Base-by-base conservation (phyloP, 2,888 invertebrate species). In the Megastigmus dorsalis region DNA sequence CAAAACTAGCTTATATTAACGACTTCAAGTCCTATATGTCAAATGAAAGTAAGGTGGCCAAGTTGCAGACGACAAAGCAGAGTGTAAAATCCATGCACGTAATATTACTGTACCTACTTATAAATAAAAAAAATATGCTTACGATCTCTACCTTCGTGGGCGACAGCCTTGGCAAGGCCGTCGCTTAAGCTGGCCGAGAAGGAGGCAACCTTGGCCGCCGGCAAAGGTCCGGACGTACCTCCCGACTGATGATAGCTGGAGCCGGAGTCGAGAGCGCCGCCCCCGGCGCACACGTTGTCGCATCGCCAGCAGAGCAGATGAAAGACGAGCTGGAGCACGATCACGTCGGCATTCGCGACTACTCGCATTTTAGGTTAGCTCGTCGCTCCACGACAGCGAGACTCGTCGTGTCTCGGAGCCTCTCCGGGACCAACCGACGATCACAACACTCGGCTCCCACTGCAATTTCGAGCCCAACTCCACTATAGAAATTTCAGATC, bases 111-210 rank as follows among this genome's bases (percentile, higher is more conserved):
- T n/a, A n/a, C n/a, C n/a, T n/a, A n/a, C n/a, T n/a, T n/a, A n/a
- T n/a, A n/a, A n/a, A n/a, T n/a, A n/a, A n/a, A n/a, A n/a, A n/a
- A n/a, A n/a, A n/a, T n/a, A n/a, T n/a, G n/a, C 36, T 82, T 62
- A 82, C 77, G 82, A 82, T 87, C 85, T 91, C 91, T 90, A 79
- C 89, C 88, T 84, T 92, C 92, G 80, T 90, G 90, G 79, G 90
- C 90, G 74, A 91, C 90, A 28, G 91, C 91, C 63, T 68, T 74
- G 50, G 91, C 90, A 87, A 91, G 88, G 78, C 91, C 90, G 85
- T 92, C 90, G 80, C 90, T 90, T 73, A 91, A 85, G 54, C 83
- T 85, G 15, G 85, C 79, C 23, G 87, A 85, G 13, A 86, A 80
- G 59, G 84, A 70, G 50, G 83, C 78, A 77, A 83, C 85, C 70